phyloP scores from a whole-genome alignment of 2,797 vertebrate genomes.

The Sciaenops ocellatus region DNA sequence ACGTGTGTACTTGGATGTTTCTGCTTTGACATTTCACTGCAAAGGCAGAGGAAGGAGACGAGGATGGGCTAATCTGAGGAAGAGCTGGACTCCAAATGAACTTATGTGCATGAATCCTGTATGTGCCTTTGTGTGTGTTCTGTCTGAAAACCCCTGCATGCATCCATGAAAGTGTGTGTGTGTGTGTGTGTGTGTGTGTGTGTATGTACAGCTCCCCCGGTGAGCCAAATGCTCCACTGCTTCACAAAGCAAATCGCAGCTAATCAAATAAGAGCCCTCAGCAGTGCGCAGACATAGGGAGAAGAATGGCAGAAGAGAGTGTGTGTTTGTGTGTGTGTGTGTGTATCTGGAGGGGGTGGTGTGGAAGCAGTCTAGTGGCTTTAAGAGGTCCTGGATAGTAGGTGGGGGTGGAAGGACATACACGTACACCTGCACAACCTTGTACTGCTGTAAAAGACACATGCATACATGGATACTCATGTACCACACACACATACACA shows the following conservation, averaged over 20 bases:
- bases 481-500: background rate
- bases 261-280: constrained; percentile 84
- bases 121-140: constrained; percentile 47
- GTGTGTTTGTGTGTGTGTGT: constrained; percentile 47
- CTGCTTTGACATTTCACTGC: constrained; percentile 11
- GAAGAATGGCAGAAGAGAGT: constrained; percentile 63
- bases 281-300: constrained; percentile 65
- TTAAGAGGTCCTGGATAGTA: constrained; percentile 74
- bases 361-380: constrained; percentile 72
- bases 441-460: constrained; percentile 38
- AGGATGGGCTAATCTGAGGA: constrained; percentile 14
- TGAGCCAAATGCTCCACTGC: constrained; percentile 76
- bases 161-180: constrained; percentile 49
- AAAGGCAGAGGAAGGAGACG: constrained; percentile 24
- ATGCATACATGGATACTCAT: constrained; percentile 7
- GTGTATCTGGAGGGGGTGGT: constrained; percentile 59
- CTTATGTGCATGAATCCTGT: constrained; percentile 33
- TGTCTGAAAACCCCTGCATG: constrained; percentile 41
- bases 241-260: constrained; percentile 82
- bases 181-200: constrained; percentile 58
- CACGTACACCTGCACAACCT: constrained; percentile 54
- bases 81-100: constrained; percentile 17
- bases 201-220: constrained; percentile 60
- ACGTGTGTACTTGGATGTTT: background rate
- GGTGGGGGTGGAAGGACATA: constrained; percentile 68